These are phyloP conservation scores for Choristoneura fumiferana DNA, from an alignment of 1,140 invertebrate genomes.

Conservation along the genomic window DNA sequence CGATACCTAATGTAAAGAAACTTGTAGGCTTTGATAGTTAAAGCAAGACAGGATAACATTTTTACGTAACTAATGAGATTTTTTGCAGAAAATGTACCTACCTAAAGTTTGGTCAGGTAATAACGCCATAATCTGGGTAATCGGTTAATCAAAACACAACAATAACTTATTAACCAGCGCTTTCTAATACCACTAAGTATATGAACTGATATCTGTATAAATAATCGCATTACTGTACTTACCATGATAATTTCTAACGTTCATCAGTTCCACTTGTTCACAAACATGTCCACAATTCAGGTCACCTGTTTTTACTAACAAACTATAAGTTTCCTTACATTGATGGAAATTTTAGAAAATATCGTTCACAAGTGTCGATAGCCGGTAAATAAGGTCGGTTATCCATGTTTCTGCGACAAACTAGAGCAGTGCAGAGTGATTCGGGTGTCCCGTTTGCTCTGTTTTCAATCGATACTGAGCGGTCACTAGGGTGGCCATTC, in stretches of 20 bases:
- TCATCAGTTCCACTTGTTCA: neutral
- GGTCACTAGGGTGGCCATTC: conserved; percentile 55
- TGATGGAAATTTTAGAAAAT: conserved; percentile 21
- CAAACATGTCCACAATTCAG: neutral
- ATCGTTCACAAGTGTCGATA: conserved; percentile 30
- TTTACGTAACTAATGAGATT: too few species aligned
- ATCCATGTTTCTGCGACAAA: conserved; percentile 70
- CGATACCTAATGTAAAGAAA: too few species aligned
- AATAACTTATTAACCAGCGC: too few species aligned
- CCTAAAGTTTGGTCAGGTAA: too few species aligned
- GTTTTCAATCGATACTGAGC: conserved; percentile 57
- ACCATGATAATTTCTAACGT: conserved; percentile 6
- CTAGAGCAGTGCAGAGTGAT: conserved; percentile 45
- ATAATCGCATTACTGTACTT: neutral
- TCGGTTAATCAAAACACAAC: too few species aligned
- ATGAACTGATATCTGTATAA: too few species aligned
- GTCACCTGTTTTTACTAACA: conserved; percentile 1
- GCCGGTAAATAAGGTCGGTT: conserved; percentile 50
- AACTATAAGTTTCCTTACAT: neutral
- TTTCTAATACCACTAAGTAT: too few species aligned
- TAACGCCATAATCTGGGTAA: too few species aligned
- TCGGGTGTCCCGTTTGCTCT: conserved; percentile 47
- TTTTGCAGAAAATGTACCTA: too few species aligned
- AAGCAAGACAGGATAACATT: too few species aligned
- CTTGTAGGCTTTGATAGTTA: too few species aligned